Evolutionary conservation across 2,113 vertebrate genomes (phyloP).

Genomic region (Syngnathus typhle): DNA sequence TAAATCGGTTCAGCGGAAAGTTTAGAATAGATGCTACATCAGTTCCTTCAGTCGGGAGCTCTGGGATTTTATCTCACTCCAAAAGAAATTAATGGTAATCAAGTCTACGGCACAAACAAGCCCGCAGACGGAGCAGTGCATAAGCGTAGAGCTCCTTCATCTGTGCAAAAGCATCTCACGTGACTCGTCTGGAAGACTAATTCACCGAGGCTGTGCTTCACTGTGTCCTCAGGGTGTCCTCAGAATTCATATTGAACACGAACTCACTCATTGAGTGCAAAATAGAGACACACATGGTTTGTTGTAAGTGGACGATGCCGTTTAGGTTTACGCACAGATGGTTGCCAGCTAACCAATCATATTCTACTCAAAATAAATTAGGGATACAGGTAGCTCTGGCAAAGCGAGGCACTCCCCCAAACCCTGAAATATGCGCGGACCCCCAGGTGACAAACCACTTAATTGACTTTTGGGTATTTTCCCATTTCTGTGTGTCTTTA

Average conservation of each 20-base stretch:
- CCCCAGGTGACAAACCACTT: too few species aligned
- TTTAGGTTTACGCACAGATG: neutral
- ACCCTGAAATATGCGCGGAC: too few species aligned
- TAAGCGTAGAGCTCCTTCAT: constrained; percentile 31
- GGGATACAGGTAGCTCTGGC: neutral
- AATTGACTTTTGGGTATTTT: too few species aligned
- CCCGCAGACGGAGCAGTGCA: constrained; percentile 28
- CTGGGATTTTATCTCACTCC: constrained; percentile 22
- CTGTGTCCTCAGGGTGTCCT: constrained; percentile 32
- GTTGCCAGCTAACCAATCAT: neutral
- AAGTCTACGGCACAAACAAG: constrained; percentile 39
- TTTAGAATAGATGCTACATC: neutral
- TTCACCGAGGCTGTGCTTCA: constrained; percentile 20
- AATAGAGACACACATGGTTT: neutral
- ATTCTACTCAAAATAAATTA: neutral
- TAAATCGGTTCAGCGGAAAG: neutral
- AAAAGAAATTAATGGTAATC: constrained; percentile 32
- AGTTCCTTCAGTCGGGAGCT: neutral
- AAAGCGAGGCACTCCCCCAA: too few species aligned
- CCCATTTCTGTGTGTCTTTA: too few species aligned
- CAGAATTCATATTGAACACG: constrained; percentile 8
- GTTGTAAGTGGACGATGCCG: neutral
- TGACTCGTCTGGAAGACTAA: constrained; percentile 27
- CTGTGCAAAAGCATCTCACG: constrained; percentile 20
- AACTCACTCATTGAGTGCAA: neutral